These are phyloP conservation scores for Hoplias malabaricus DNA, from an alignment of 2,113 vertebrate genomes.

Conservation along the genomic window DNA sequence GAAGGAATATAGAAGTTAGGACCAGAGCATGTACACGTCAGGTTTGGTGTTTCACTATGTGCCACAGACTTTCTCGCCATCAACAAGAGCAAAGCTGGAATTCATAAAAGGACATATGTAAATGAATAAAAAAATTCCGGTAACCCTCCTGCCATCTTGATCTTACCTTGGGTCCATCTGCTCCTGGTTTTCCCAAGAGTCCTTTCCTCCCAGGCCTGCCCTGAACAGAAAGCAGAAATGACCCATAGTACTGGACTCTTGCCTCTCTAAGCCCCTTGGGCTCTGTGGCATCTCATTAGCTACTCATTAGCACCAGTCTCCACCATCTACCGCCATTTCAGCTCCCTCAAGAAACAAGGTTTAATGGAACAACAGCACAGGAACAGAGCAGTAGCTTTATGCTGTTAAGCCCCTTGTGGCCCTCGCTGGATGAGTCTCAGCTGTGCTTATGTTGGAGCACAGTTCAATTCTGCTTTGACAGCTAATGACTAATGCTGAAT, in stretches of 20 bases:
- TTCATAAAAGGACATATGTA: background rate
- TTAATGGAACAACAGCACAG: constrained; percentile 23
- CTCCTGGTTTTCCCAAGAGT: constrained; percentile 84
- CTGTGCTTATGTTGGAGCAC: constrained; percentile 28
- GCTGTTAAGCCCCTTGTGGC: background rate
- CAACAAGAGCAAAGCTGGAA: background rate
- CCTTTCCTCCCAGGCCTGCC: constrained; percentile 89
- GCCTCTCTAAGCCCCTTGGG: constrained; percentile 1
- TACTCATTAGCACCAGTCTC: constrained; percentile 23
- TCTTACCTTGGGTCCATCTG: constrained; percentile 88
- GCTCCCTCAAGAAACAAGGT: constrained; percentile 8
- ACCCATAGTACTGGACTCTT: constrained; percentile 56
- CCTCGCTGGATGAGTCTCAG: background rate
- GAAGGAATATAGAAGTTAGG: too few relatives aligned
- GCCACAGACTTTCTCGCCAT: background rate
- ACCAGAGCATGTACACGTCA: background rate
- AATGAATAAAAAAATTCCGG: background rate
- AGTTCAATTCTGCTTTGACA: constrained; percentile 1
- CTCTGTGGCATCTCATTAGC: constrained; percentile 30
- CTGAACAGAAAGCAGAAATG: constrained; percentile 78
- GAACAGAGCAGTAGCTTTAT: background rate
- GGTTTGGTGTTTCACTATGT: background rate
- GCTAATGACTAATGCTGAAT: constrained; percentile 20
- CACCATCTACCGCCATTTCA: constrained; percentile 8
- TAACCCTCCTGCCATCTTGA: background rate